These are phyloP conservation scores for Murina feae DNA, from an alignment of 2,113 vertebrate species.

Conservation along the genomic window DNA sequence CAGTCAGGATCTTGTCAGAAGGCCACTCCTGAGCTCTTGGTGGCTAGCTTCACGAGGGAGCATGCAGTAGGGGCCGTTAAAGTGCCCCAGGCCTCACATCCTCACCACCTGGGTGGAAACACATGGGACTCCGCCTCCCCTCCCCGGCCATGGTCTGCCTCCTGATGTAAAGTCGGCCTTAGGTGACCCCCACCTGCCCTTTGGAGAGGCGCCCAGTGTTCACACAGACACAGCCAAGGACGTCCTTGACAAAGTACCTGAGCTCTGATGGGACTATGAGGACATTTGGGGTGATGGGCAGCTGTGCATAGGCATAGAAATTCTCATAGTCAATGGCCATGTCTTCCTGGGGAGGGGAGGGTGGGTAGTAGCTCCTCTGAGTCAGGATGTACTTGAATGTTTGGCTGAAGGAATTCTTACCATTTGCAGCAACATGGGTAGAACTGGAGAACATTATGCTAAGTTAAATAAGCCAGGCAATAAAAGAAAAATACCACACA, in stretches of 20 bases:
- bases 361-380: constrained; percentile 92
- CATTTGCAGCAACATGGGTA: no score
- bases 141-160: background rate
- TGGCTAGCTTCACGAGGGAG: background rate
- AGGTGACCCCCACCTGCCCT: constrained; percentile 94
- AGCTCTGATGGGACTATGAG: constrained; percentile 91
- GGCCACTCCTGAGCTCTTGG: accelerated
- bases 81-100: constrained; percentile 78
- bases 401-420: no score
- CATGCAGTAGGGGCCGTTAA: accelerated
- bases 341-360: constrained; percentile 92
- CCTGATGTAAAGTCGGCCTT: constrained; percentile 82
- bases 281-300: constrained; percentile 87
- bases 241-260: constrained; percentile 93
- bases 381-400: constrained; percentile 92
- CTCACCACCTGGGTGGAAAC: constrained; percentile 89
- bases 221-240: constrained; percentile 90
- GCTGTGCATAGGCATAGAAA: constrained; percentile 79
- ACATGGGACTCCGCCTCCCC: constrained; percentile 79
- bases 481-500: no score
- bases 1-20: background rate
- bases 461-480: no score
- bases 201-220: constrained; percentile 95
- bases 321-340: constrained; percentile 90
- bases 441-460: no score